phyloP scores from a whole-genome alignment of 2,888 invertebrate genomes.

The Rhamphomyia laevipes region DNA sequence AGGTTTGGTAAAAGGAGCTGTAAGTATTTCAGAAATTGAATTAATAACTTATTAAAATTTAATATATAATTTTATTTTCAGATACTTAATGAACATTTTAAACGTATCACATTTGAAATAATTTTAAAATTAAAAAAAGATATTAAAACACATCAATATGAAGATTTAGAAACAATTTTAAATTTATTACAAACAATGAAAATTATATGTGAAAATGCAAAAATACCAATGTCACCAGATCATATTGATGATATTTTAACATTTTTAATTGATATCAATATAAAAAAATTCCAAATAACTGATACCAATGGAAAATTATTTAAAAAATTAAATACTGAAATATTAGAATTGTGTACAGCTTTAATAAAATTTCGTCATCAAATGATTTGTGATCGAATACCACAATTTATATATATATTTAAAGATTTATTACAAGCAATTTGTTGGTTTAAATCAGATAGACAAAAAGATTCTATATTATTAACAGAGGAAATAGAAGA shows the following conservation, averaged over 20 bases:
- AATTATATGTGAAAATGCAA: background rate
- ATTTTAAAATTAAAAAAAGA: slow-evolving; percentile 20
- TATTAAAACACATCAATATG: slow-evolving; percentile 12
- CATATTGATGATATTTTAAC: slow-evolving; percentile 29
- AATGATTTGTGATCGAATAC: slow-evolving; percentile 29
- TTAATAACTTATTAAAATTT: no score
- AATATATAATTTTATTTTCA: slow-evolving; percentile 13
- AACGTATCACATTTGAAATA: slow-evolving; percentile 25
- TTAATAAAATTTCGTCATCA: slow-evolving; percentile 25
- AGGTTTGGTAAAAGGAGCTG: no score
- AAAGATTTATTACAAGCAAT: slow-evolving; percentile 31
- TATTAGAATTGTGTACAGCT: slow-evolving; percentile 23
- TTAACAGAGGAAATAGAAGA: slow-evolving; percentile 26
- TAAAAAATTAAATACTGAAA: slow-evolving; percentile 19
- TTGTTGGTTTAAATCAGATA: slow-evolving; percentile 31
- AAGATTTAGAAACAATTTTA: background rate
- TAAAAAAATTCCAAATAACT: slow-evolving; percentile 23
- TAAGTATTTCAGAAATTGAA: no score
- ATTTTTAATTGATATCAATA: slow-evolving; percentile 28
- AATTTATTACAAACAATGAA: background rate
- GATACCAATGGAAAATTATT: slow-evolving; percentile 24
- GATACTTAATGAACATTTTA: slow-evolving; percentile 35
- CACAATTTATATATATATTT: slow-evolving; percentile 29
- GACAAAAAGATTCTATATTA: slow-evolving; percentile 25
- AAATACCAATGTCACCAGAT: slow-evolving; percentile 26